A percentile compares a stretch with the other conserved stretches of the same genome.
These are phyloP conservation scores for Catostylus mosaicus DNA, from an alignment of 30 jellyfish, hydroid and myxozoan species.

Conservation along the genomic window DNA sequence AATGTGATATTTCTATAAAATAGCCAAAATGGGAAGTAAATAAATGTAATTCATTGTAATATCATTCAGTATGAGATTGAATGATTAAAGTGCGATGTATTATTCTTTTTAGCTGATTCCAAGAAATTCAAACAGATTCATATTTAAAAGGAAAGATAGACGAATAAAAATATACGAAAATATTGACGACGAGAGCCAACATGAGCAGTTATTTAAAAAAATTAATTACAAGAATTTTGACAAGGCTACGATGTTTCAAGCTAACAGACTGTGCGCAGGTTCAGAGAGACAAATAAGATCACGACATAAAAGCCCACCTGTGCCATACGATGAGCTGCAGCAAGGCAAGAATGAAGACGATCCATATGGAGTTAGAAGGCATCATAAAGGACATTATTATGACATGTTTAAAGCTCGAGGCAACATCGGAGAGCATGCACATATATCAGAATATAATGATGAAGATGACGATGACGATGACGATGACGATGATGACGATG, in stretches of 20 bases:
- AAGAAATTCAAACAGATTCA: background rate
- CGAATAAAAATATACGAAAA: background rate
- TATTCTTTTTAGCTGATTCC: background rate
- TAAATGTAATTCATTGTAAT: too few species aligned
- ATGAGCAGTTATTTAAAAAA: background rate
- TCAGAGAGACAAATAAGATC: background rate
- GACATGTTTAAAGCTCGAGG: constrained; percentile 1
- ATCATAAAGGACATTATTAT: constrained; percentile 2
- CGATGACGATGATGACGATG: constrained; percentile 10
- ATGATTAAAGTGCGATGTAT: too few species aligned
- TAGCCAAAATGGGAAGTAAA: too few species aligned
- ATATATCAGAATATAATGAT: background rate
- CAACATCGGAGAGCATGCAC: background rate
- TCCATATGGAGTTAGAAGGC: background rate
- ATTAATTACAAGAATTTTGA: background rate
- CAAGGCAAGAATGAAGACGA: background rate
- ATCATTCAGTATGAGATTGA: too few species aligned
- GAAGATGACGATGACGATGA: background rate
- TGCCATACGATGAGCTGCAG: background rate
- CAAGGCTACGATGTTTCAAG: background rate
- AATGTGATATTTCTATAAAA: too few species aligned
- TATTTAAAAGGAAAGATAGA: background rate
- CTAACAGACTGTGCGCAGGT: background rate
- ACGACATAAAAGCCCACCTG: background rate
- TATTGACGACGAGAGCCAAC: background rate